These are phyloP conservation scores for Muscicapa adusta DNA, from an alignment of 2,113 vertebrate genomes.

Conservation along the genomic window DNA sequence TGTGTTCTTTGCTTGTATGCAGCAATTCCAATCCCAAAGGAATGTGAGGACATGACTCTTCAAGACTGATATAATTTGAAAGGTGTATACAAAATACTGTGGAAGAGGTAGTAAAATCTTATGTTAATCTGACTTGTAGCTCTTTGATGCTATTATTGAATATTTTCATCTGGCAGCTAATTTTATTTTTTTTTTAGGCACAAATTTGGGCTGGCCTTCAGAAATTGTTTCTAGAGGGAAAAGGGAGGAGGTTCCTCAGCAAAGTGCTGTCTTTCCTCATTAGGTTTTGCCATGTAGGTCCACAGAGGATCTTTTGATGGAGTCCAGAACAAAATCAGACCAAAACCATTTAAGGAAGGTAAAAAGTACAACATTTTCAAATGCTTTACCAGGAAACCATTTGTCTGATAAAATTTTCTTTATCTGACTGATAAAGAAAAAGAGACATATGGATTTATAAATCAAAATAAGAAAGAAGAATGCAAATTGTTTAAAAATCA, in stretches of 20 bases:
- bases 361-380: not conserved
- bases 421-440: not conserved
- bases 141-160: not conserved
- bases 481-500: not conserved
- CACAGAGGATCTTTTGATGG: not conserved
- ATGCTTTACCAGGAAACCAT: not conserved
- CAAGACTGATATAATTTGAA: not conserved
- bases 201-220: not conserved
- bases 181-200: not conserved
- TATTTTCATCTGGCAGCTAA: not conserved
- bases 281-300: not conserved
- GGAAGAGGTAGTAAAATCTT: not conserved
- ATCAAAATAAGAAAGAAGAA: not conserved
- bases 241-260: not conserved
- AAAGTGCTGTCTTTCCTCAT: not conserved
- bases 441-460: not conserved
- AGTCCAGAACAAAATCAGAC: not conserved
- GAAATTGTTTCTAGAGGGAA: not conserved
- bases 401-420: not conserved
- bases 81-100: not conserved
- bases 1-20: not conserved
- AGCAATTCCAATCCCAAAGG: not conserved
- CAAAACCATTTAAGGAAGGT: not conserved
- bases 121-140: not conserved
- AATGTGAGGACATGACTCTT: not conserved